Percentiles rank a stretch among this genome's conserved stretches.
phyloP scores from a whole-genome alignment of 2,113 vertebrate genomes.

The Onychostoma macrolepis region DNA sequence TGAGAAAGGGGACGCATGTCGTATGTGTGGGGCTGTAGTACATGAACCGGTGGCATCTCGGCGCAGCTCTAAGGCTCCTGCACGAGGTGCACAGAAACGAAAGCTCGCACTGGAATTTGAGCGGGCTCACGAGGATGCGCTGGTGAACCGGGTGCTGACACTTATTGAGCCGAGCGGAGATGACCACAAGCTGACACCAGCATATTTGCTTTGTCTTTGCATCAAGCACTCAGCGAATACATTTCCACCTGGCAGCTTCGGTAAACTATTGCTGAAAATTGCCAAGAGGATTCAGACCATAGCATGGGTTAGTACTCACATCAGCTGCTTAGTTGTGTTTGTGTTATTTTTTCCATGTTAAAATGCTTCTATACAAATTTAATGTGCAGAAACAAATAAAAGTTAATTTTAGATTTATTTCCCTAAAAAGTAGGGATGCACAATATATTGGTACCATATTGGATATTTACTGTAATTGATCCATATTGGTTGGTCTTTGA shows the following conservation, averaged over 20 bases:
- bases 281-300: constrained; percentile 85
- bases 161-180: constrained; percentile 88
- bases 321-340: not conserved
- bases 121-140: constrained; percentile 80
- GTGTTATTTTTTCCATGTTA: not conserved
- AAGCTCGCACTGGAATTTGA: constrained; percentile 88
- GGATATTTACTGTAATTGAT: not conserved
- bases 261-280: constrained; percentile 89
- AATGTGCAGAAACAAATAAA: not conserved
- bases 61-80: constrained; percentile 29
- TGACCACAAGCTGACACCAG: constrained; percentile 89
- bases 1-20: constrained; percentile 68
- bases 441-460: not conserved
- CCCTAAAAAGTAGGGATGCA: not conserved
- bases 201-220: constrained; percentile 93
- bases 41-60: constrained; percentile 60
- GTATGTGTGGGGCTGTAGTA: constrained; percentile 79
- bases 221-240: constrained; percentile 88
- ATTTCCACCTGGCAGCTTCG: constrained; percentile 85
- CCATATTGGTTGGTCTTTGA: no score
- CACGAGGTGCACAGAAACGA: constrained; percentile 70
- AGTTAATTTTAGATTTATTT: not conserved
- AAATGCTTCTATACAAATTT: not conserved
- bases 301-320: constrained; percentile 85
- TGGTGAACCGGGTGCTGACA: constrained; percentile 85